Percentiles rank a stretch among this genome's conserved stretches.
Evolutionary conservation across 2,797 vertebrate genomes (phyloP).

Genomic region (Pristis pectinata): DNA sequence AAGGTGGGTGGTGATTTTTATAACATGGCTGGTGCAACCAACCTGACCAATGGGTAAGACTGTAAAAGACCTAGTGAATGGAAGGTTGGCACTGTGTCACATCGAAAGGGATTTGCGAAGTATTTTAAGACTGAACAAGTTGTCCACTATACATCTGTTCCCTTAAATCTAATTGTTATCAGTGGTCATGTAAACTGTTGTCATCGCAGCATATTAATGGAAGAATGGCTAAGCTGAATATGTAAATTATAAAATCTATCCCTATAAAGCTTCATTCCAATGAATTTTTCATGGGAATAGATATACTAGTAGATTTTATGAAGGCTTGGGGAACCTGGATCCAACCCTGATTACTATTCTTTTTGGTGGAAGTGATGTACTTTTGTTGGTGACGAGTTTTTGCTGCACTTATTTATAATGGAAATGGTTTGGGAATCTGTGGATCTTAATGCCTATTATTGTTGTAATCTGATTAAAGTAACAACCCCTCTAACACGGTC

Average conservation of each 20-base stretch:
- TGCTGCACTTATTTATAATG: background rate
- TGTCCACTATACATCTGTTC: background rate
- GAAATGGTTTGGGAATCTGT: background rate
- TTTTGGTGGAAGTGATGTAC: background rate
- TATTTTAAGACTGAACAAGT: background rate
- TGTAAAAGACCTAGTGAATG: background rate
- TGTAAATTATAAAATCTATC: background rate
- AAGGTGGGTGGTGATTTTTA: background rate
- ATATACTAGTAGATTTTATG: background rate
- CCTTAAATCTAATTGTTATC: background rate
- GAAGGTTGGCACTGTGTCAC: background rate
- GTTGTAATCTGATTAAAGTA: background rate
- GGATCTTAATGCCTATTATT: background rate
- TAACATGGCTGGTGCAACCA: background rate
- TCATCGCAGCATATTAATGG: background rate
- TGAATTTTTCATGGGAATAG: background rate
- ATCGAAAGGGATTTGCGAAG: background rate
- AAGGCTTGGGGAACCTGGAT: background rate
- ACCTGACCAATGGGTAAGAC: background rate
- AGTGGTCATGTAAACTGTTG: background rate
- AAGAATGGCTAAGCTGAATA: background rate
- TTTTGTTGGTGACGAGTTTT: background rate
- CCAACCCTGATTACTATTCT: constrained; percentile 2
- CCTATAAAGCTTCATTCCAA: background rate
- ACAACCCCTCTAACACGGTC: background rate